These are phyloP conservation scores for Halcyon malimbica DNA, from an alignment of 2,113 vertebrate species.

Conservation along the genomic window DNA sequence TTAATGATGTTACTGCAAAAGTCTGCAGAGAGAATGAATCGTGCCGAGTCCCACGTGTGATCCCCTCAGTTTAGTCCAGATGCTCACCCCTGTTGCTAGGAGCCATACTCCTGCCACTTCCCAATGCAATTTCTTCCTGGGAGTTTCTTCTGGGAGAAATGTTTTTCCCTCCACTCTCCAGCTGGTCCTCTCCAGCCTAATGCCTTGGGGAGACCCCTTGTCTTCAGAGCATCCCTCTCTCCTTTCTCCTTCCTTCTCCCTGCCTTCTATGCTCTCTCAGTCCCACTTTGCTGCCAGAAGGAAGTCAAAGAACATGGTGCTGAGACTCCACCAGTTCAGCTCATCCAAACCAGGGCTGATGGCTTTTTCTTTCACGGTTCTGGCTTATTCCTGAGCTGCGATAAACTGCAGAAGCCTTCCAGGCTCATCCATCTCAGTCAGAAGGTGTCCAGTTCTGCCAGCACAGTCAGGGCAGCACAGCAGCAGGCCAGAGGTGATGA, in stretches of 20 bases:
- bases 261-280: not conserved
- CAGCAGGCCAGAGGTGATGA: not conserved
- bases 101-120: not conserved
- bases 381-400: not conserved
- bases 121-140: not conserved
- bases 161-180: not conserved
- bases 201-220: fast-evolving
- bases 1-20: not conserved
- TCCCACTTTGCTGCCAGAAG: not conserved
- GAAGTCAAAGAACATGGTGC: not conserved
- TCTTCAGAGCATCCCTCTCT: not conserved
- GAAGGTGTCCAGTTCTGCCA: not conserved
- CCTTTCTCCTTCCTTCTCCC: not conserved
- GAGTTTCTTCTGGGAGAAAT: not conserved
- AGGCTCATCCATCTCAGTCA: not conserved
- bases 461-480: not conserved
- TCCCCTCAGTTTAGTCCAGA: not conserved
- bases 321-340: not conserved
- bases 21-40: not conserved
- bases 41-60: fast-evolving
- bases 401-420: not conserved
- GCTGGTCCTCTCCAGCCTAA: not conserved
- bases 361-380: not conserved
- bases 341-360: not conserved
- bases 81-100: not conserved